Conservation (phyloP, 2,113 vertebrate genomes). For the Xyliphius kryptos region DNA sequence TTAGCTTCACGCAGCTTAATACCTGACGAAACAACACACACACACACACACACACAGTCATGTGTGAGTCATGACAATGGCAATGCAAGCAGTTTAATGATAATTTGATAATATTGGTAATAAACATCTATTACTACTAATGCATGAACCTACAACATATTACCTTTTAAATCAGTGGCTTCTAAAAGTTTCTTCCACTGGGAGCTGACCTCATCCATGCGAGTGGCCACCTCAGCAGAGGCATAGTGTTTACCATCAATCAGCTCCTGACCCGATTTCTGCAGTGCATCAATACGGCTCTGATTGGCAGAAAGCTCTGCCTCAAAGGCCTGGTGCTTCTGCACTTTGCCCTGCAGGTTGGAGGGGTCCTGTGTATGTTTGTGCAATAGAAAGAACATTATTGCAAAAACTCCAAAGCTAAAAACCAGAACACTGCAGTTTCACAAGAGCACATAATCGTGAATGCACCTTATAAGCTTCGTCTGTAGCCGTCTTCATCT, state of each 20-base stretch:
- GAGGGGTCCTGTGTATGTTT: constrained; percentile 91
- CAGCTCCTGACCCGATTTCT: constrained; percentile 92
- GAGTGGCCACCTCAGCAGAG: constrained; percentile 77
- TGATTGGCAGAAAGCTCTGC: constrained; percentile 96
- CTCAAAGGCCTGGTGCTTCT: constrained; percentile 98
- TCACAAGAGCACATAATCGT: no score
- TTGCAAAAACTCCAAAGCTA: no score
- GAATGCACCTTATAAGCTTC: constrained; percentile 98
- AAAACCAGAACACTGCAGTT: no score
- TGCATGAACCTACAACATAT: no score
- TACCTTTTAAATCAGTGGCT: constrained; percentile 95
- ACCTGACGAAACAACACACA: constrained; percentile 72
- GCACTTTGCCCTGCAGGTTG: constrained; percentile 96
- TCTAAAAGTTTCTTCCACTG: constrained; percentile 95
- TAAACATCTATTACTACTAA: no score
- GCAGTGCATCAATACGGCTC: constrained; percentile 88
- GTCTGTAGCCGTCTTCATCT: constrained; percentile 98
- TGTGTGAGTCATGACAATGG: no score
- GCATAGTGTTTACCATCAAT: constrained; percentile 91
- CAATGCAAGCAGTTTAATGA: no score
- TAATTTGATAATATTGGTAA: no score
- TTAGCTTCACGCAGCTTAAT: constrained; percentile 96
- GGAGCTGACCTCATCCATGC: constrained; percentile 92
- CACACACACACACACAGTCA: no score
- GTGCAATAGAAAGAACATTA: not conserved